These are phyloP conservation scores for Scaptomyza montana DNA, from an alignment of 1,140 invertebrate genomes.

Conservation along the genomic window DNA sequence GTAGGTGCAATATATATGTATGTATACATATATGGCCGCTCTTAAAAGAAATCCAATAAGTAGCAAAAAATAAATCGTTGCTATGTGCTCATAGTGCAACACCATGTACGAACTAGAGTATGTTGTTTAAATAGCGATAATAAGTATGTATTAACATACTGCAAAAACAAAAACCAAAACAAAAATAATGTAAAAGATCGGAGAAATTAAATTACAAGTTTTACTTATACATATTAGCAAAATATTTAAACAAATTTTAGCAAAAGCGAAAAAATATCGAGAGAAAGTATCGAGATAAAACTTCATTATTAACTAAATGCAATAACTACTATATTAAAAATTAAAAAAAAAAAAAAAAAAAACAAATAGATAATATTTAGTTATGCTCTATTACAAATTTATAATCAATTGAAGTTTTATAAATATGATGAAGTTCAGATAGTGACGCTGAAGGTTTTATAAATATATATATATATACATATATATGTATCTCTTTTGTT, in stretches of 20 bases:
- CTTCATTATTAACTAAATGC: slow-evolving; percentile 44
- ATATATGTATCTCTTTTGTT: slow-evolving; percentile 30
- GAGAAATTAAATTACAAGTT: slow-evolving; percentile 46
- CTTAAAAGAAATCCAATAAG: slow-evolving; percentile 47
- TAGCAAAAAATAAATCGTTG: slow-evolving; percentile 37
- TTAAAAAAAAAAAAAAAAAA: slow-evolving; percentile 27
- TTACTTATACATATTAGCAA: slow-evolving; percentile 81
- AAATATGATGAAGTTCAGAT: slow-evolving; percentile 44
- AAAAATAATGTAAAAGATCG: slow-evolving; percentile 5
- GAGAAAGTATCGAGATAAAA: slow-evolving; percentile 18
- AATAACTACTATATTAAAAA: slow-evolving; percentile 50
- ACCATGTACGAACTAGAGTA: slow-evolving; percentile 49
- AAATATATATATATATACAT: slow-evolving; percentile 70
- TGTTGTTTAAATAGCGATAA: slow-evolving; percentile 55
- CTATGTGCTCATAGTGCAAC: slow-evolving; percentile 37
- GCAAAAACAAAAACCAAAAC: slow-evolving; percentile 30
- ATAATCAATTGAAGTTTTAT: slow-evolving; percentile 76
- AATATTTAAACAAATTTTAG: slow-evolving; percentile 81
- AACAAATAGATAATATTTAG: slow-evolving; percentile 64
- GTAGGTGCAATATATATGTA: slow-evolving; percentile 68
- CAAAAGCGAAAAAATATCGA: slow-evolving; percentile 47
- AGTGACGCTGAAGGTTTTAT: slow-evolving; percentile 62
- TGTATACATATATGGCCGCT: slow-evolving; percentile 52
- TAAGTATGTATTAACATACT: slow-evolving; percentile 50
- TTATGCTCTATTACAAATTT: slow-evolving; percentile 77